Conservation (phyloP, 2,797 vertebrate species). For the Streptopelia turtur region DNA sequence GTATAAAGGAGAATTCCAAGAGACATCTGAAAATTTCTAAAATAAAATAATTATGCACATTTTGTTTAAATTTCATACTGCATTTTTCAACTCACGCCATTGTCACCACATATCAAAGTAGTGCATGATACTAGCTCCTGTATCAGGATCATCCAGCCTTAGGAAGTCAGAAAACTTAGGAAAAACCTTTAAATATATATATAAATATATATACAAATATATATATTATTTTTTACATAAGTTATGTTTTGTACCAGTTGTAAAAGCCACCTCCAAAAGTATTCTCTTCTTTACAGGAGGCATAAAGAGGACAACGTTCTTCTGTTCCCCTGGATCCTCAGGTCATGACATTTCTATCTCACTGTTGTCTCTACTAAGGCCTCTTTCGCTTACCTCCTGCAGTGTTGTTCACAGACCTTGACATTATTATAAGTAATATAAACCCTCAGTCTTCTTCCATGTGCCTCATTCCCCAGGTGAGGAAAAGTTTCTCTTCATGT, state of each 20-base stretch:
- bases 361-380: neutral
- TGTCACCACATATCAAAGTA: neutral
- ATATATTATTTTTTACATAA: neutral
- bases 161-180: neutral
- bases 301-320: neutral
- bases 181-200: neutral
- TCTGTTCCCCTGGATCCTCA: neutral
- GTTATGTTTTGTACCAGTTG: neutral
- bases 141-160: neutral
- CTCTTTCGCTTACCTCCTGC: neutral
- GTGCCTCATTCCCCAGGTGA: neutral
- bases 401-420: neutral
- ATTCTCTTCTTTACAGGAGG: neutral
- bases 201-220: too few relatives aligned
- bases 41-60: neutral
- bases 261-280: neutral
- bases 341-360: constrained; percentile 9
- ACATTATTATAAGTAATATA: neutral
- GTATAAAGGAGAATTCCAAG: neutral
- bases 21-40: neutral
- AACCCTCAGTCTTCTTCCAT: neutral
- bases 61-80: neutral
- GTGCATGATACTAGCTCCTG: neutral
- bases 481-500: neutral
- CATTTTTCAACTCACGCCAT: neutral